Evolutionary conservation across 2,113 vertebrate genomes (phyloP).

Genomic region (Aspidoscelis tigris): DNA sequence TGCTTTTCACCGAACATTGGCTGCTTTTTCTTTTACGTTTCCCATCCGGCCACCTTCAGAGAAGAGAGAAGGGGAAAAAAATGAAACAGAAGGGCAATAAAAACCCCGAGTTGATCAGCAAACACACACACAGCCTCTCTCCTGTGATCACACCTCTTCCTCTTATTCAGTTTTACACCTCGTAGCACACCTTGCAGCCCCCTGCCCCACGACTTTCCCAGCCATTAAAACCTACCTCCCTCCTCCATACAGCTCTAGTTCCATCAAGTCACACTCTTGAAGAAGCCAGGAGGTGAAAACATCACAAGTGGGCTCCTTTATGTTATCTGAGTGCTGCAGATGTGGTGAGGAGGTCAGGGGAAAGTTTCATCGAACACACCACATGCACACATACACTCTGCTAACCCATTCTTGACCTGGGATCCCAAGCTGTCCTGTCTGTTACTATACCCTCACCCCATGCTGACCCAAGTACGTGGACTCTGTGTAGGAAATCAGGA

Average conservation of each 20-base stretch:
- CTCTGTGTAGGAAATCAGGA: not conserved
- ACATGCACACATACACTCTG: too few relatives aligned
- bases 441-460: not conserved
- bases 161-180: not conserved
- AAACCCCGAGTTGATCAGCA: not conserved
- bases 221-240: not conserved
- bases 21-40: slow-evolving; percentile 99
- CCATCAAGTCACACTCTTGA: slow-evolving; percentile 4
- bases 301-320: slow-evolving; percentile 7
- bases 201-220: not conserved
- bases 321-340: slow-evolving; percentile 45
- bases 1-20: slow-evolving; percentile 97
- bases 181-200: not conserved
- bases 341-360: slow-evolving; percentile 44
- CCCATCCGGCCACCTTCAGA: slow-evolving; percentile 94
- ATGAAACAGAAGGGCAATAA: not conserved
- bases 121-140: too few relatives aligned
- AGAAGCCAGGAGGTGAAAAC: slow-evolving; percentile 18
- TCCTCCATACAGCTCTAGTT: not conserved
- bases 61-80: slow-evolving; percentile 4
- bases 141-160: slow-evolving; percentile 6
- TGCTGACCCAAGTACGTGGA: not conserved
- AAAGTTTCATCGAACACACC: not conserved
- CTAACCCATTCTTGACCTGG: not conserved
- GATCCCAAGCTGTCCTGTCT: slow-evolving; percentile 1